Conservation (phyloP, 2,797 vertebrate species). For the Sebastes trivittatus region DNA sequence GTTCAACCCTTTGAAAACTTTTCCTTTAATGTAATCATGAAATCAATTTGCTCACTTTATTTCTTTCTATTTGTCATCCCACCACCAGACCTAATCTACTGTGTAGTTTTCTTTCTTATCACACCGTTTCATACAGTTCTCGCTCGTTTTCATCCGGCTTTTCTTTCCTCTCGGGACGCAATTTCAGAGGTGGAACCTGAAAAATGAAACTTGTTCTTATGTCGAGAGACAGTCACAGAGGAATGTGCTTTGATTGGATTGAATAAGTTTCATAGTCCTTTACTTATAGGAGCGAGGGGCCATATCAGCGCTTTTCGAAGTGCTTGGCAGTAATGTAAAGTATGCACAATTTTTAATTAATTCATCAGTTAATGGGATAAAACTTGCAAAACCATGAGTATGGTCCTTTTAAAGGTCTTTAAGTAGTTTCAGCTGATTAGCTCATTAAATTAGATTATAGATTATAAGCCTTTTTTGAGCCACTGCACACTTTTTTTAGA, state of each 20-base stretch:
- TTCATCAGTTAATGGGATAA: not conserved
- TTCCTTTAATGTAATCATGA: slow-evolving; percentile 39
- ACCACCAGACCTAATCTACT: slow-evolving; percentile 16
- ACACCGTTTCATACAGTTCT: not conserved
- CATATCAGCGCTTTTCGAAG: not conserved
- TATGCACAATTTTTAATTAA: not conserved
- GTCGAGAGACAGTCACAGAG: not conserved
- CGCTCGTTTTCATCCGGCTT: not conserved
- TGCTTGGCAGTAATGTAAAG: not conserved
- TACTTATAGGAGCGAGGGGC: not conserved
- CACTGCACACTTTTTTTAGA: not conserved
- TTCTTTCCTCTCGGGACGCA: not conserved
- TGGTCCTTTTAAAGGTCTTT: not conserved
- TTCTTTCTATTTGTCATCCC: slow-evolving; percentile 15
- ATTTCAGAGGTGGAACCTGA: slow-evolving; percentile 5
- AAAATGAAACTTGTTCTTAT: not conserved
- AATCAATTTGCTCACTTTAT: slow-evolving; percentile 45
- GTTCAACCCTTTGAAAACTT: slow-evolving; percentile 27
- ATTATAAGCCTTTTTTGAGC: not conserved
- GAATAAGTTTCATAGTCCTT: not conserved
- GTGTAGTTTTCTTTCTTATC: slow-evolving; percentile 18
- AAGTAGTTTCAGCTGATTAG: not conserved
- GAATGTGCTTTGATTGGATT: not conserved
- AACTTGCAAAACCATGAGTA: not conserved
- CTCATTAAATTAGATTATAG: not conserved